These are phyloP conservation scores for Actias luna DNA, from an alignment of 2,888 invertebrate species.

Conservation along the genomic window DNA sequence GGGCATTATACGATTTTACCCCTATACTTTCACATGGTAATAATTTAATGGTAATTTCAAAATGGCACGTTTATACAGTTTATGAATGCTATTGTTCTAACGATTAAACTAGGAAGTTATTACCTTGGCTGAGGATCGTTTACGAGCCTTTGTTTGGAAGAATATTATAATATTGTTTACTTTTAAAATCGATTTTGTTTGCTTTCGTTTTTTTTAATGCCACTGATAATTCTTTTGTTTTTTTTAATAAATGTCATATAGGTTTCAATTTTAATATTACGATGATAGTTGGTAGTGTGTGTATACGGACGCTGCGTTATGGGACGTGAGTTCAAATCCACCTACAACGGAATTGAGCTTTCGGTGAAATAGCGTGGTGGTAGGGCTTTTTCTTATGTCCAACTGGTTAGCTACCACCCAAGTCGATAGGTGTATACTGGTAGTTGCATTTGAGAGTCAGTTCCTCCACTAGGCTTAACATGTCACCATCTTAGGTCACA, in stretches of 20 bases:
- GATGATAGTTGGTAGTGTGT: no score
- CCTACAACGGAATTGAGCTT: no score
- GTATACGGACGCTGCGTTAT: no score
- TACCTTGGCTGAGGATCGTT: constrained; percentile 10
- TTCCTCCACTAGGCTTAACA: no score
- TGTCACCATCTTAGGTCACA: no score
- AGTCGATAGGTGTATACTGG: no score
- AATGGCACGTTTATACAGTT: constrained; percentile 19
- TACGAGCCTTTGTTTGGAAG: neutral
- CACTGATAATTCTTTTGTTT: neutral
- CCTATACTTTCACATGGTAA: constrained; percentile 40
- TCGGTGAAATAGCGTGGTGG: no score
- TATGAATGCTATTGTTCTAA: constrained; percentile 6
- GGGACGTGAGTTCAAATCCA: no score
- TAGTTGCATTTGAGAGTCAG: no score
- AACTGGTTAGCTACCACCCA: no score
- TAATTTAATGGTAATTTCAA: constrained; percentile 45
- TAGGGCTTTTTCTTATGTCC: no score
- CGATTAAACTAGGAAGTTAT: constrained; percentile 13
- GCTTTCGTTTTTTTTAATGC: neutral
- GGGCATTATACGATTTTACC: constrained; percentile 41
- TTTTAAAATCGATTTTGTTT: neutral
- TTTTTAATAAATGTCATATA: neutral
- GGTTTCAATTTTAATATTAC: neutral
- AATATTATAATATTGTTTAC: neutral